Evolutionary conservation across 2,797 vertebrate species (phyloP).

Genomic region (Nannoperca australis): DNA sequence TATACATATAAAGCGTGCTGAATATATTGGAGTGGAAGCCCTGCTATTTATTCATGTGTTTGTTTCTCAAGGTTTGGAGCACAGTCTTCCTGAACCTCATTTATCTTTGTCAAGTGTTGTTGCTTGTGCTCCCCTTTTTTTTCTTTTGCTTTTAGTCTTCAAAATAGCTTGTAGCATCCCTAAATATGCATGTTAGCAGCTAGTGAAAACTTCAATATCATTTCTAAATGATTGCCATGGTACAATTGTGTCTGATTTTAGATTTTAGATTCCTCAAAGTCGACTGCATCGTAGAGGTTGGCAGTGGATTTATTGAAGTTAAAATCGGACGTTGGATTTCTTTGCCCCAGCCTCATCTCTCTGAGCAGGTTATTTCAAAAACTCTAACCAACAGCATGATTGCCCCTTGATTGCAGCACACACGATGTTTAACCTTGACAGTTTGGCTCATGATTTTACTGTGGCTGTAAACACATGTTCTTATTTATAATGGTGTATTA

Average conservation of each 20-base stretch:
- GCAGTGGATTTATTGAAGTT: conserved; percentile 42
- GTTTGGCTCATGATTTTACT: not conserved
- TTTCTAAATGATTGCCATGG: not conserved
- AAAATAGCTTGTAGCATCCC: not conserved
- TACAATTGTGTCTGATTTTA: too few species aligned
- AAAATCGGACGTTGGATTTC: conserved; percentile 33
- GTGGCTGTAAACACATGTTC: not conserved
- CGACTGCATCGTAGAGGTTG: not conserved
- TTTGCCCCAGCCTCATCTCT: conserved; percentile 11
- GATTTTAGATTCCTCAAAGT: not conserved
- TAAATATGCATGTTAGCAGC: not conserved
- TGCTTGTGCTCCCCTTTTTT: not conserved
- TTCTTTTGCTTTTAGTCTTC: not conserved
- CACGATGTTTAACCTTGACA: conserved; percentile 5
- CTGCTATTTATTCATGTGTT: not conserved
- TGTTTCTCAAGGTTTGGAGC: not conserved
- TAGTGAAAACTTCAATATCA: not conserved
- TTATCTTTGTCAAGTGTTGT: not conserved
- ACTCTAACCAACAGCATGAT: not conserved
- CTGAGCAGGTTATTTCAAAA: conserved; percentile 33
- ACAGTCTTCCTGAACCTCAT: not conserved
- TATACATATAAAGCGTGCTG: too few species aligned
- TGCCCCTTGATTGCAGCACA: conserved; percentile 42
- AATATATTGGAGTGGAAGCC: not conserved
- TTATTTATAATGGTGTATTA: not conserved